phyloP scores from a whole-genome alignment of 2,888 invertebrate genomes.

The Atethmia centrago region DNA sequence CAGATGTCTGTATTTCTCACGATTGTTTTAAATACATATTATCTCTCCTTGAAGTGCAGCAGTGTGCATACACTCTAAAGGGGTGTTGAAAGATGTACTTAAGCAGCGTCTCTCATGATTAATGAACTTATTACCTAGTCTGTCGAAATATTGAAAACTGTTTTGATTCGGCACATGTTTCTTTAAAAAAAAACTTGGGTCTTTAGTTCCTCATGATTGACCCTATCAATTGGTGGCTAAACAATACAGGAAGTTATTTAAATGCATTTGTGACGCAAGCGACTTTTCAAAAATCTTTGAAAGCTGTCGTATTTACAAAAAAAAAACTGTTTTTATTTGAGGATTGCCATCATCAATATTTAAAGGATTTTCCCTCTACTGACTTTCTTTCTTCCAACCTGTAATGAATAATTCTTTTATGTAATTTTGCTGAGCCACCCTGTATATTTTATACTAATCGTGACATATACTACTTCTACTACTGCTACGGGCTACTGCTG shows the following conservation, averaged over 20 bases:
- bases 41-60: too few relatives aligned
- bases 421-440: background rate
- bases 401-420: background rate
- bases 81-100: background rate
- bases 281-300: background rate
- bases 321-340: background rate
- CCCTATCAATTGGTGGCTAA: background rate
- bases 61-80: too few relatives aligned
- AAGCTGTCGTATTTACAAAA: too few relatives aligned
- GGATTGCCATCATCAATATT: background rate
- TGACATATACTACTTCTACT: too few relatives aligned
- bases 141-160: too few relatives aligned
- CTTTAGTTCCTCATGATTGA: background rate
- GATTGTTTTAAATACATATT: too few relatives aligned
- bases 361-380: background rate
- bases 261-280: background rate
- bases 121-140: background rate
- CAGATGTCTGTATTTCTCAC: too few relatives aligned
- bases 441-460: constrained; percentile 17
- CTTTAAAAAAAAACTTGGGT: background rate
- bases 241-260: background rate
- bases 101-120: background rate
- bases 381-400: background rate
- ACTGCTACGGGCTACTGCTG: too few relatives aligned
- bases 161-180: background rate